Evolutionary conservation across 2,113 vertebrate genomes (phyloP).

Genomic region (Manacus vitellinus): DNA sequence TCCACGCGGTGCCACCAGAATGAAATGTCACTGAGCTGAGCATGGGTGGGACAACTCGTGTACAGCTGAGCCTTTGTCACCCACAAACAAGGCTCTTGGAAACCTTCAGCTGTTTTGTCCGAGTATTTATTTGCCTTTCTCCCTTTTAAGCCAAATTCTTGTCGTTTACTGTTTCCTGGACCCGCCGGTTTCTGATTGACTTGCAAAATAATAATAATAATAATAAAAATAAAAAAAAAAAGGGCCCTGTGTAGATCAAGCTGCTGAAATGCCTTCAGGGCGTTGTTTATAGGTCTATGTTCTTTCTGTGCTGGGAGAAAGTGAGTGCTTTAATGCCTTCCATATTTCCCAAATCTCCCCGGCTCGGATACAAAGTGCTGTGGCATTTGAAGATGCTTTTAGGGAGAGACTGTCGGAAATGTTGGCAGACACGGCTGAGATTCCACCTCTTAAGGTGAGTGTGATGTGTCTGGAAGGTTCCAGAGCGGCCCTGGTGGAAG

Average conservation of each 20-base stretch:
- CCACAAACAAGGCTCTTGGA: conserved; percentile 41
- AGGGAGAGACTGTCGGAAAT: background rate
- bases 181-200: conserved; percentile 43
- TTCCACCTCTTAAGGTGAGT: background rate
- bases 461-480: background rate
- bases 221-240: background rate
- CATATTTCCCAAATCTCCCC: conserved; percentile 67
- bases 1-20: background rate
- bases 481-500: background rate
- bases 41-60: conserved; percentile 13
- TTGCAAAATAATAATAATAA: background rate
- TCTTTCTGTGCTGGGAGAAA: conserved; percentile 71
- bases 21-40: background rate
- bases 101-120: background rate
- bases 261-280: conserved; percentile 70
- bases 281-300: conserved; percentile 61
- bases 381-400: conserved; percentile 51
- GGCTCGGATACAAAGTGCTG: conserved; percentile 13
- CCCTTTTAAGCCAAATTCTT: conserved; percentile 60
- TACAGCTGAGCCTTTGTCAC: conserved; percentile 46
- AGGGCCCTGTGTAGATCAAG: conserved; percentile 27
- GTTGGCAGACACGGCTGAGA: background rate
- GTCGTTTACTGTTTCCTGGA: conserved; percentile 68
- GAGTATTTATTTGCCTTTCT: conserved; percentile 46
- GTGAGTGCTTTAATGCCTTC: conserved; percentile 73